Base-by-base conservation (phyloP, 1,140 invertebrate genomes). In the Anoplolepis gracilipes region DNA sequence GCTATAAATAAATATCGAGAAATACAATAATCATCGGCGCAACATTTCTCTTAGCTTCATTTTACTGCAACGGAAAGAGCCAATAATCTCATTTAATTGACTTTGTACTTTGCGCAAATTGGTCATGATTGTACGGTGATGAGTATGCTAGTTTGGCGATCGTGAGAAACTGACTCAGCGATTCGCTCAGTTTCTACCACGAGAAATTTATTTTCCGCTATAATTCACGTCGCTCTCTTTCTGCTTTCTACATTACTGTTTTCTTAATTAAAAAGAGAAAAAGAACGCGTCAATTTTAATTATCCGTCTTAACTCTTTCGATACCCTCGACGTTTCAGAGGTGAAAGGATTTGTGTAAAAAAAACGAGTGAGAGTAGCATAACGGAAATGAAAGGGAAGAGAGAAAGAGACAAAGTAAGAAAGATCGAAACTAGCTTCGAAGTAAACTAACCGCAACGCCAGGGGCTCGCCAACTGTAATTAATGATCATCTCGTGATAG, bases 241-340 rank as follows among this genome's bases (percentile, higher is more conserved):
- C 33, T 5, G 8, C 2, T 57, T 28, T 70, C n/a, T 8, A 30
- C 64, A n/a, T 78, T 7, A 39, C 25, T 69, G 22, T 57, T 57
- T 22, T 10, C 11, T 6, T 6, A 22, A 28, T 39, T 11, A 42
- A 28, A 70, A 13, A 42, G 22, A 16, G 2, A 30, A 67, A 57
- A n/a, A 36, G n/a, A 67, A 16, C 36, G 42, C 28, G 73, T 85
- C 78, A 55, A 84, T 82, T 86, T 86, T 84, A 86, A 84, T 86
- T 84, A 86, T 84, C 78, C 30, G 33, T 46, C 67, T 75, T 57
- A 55, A 72, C 53, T 78, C 36, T 86, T 49, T 61, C 49, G 69
- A 73, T 82, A 73, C 69, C n/a, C 69, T 33, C 39, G 22, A 19
- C 53, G 64, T 53, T 0, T 4, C 46, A 79, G 33, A 62, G 22